Base-by-base conservation (phyloP, 2,888 invertebrate species). In the Crossocerus cetratus region DNA sequence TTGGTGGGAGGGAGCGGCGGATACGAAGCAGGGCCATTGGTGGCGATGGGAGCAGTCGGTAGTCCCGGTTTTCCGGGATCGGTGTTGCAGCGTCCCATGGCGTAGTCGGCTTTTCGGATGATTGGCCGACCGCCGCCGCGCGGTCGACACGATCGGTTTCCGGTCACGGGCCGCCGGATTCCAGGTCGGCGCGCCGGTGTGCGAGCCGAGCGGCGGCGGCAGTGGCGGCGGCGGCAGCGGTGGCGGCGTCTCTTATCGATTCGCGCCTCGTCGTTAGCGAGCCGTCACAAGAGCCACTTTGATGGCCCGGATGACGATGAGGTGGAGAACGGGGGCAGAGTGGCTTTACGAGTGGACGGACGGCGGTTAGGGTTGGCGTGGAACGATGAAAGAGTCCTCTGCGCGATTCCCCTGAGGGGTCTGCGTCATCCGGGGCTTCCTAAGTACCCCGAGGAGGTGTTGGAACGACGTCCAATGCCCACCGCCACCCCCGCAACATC, bases 81-180 rank as follows among this genome's bases (percentile, higher is more conserved):
- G 83, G 77, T 78, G 80, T 81, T 82, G 82, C 82, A 76, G 77
- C 72, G 32, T 32, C 32, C 32, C 83, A 80, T 78, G 79, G 83
- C 86, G 86, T 85, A 86, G 84, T 85, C 83, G 81, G 85, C 84
- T 85, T 86, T 85, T 81, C 77, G 83, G 80, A 81, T 77, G 81
- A 82, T 82, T 79, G 79, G 81, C 75, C 66, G 66, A 64, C 63
- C 74, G 62, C 72, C 69, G 63, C 74, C 66, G 74, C 69, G 80
- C 82, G 79, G 81, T 80, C 80, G 81, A 83, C 84, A 83, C 86
- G 83, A 86, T 86, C 84, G 83, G 85, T 84, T 85, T 86, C 87
- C 86, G 86, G 86, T 87, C 85, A 85, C 82, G 84, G 84, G 81
- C 82, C 81, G 81, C 75, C 74, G 81, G 80, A 84, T 85, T 85